Base-by-base conservation (phyloP, 1,140 invertebrate species). In the Hetaerina americana region DNA sequence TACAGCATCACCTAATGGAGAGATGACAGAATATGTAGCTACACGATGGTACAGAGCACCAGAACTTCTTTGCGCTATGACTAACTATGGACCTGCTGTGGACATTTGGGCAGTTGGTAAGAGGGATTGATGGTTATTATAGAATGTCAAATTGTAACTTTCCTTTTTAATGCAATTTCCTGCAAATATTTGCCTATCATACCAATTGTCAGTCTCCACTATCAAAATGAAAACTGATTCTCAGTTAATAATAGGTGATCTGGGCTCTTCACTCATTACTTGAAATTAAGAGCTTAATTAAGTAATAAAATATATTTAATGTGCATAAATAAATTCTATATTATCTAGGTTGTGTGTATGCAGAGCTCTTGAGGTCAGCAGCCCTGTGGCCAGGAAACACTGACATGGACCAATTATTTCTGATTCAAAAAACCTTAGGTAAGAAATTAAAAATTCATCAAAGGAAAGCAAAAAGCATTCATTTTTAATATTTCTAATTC, bases 1-100 rank as follows among this genome's bases (percentile, higher is more conserved):
- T 57, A 1, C 40, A 57, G 40, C 40, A 57, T 57, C 40, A 2
- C 94, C 95, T 0, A 95, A 94, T 6, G 97, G 98, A 85, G 96
- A 97, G 80, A 99, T 98, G 79, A 99, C 97, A 70, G 97, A 99
- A 81, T 99, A 99, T 81, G 97, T 99, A 67, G 97, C 97, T 1
- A 99, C 97, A 5, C 85, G 97, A 26, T 99, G 97, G 97, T 99
- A 99, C 81, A 85, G 97, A 71, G 93, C 96, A 18, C 96, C 95
- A 0, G 97, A 99, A 82, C 84, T 99, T 10, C 84, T 99, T 25
- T 97, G 99, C 0, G 97, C 97, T 0, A 97, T 99, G 79, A 97
- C 95, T 1, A 91, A 95, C 78, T 99, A 99, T 79, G 94, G 96
- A 5, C 93, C 95, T 0, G 91, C 95, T 0, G 97, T 99, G 0